Conservation (phyloP, 2,113 vertebrate species). For the Lonchura striata region DNA sequence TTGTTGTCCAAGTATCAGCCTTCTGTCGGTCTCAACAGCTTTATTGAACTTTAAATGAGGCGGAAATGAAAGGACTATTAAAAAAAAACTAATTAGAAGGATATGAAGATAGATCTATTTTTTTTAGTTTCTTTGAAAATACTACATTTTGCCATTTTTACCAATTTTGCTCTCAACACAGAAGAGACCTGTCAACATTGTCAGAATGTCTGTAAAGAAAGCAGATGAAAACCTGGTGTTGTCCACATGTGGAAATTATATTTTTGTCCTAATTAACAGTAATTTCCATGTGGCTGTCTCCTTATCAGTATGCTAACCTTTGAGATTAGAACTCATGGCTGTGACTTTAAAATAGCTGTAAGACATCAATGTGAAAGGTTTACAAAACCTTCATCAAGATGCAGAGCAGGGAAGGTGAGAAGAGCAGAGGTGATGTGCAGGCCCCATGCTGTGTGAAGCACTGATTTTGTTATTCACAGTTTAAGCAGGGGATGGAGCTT, state of each 20-base stretch:
- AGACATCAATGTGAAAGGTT: background rate
- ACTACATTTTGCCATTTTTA: background rate
- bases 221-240: background rate
- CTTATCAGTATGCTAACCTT: background rate
- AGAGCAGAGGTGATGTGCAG: background rate
- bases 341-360: background rate
- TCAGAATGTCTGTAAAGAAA: background rate
- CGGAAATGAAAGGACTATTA: conserved; percentile 1
- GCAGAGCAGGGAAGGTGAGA: background rate
- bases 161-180: background rate
- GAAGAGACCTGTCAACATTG: background rate
- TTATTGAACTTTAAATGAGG: conserved; percentile 34
- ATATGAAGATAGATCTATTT: background rate
- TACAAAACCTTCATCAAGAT: background rate
- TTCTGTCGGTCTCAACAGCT: background rate
- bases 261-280: background rate
- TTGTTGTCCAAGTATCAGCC: background rate
- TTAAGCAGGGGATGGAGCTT: background rate
- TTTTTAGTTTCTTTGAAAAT: background rate
- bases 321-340: background rate
- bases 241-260: background rate
- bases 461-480: background rate
- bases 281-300: background rate
- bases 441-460: background rate
- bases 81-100: background rate